These are phyloP conservation scores for Acrossocheilus wenchowensis DNA, from an alignment of 2,797 vertebrate genomes.

Conservation along the genomic window DNA sequence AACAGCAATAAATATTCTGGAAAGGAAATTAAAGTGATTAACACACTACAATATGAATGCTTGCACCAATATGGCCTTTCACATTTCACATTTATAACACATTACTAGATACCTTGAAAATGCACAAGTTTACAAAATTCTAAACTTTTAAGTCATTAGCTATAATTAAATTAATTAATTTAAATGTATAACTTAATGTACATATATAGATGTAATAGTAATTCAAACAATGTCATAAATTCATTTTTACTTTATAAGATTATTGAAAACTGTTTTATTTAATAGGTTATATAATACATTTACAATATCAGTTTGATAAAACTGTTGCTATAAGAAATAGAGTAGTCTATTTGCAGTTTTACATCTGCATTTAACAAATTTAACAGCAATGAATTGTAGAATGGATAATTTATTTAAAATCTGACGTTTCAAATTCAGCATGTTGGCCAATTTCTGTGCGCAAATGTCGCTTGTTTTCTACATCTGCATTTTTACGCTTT, in stretches of 20 bases:
- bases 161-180: neutral
- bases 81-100: neutral
- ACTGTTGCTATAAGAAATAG: neutral
- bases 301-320: neutral
- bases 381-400: neutral
- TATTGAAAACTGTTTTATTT: neutral
- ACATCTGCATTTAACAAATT: neutral
- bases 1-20: neutral
- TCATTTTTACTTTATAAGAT: neutral
- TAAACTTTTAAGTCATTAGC: neutral
- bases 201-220: neutral
- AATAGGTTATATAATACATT: neutral
- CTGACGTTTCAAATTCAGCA: too few relatives aligned
- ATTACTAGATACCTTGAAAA: neutral
- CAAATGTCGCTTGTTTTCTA: neutral
- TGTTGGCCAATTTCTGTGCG: neutral
- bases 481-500: neutral
- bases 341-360: neutral
- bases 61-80: neutral
- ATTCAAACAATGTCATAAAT: neutral
- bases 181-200: neutral
- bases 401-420: neutral
- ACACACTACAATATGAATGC: neutral
- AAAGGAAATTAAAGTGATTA: neutral
- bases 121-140: neutral